Conservation (phyloP, 2,797 vertebrate species). For the Microctenopoma lineatum region DNA sequence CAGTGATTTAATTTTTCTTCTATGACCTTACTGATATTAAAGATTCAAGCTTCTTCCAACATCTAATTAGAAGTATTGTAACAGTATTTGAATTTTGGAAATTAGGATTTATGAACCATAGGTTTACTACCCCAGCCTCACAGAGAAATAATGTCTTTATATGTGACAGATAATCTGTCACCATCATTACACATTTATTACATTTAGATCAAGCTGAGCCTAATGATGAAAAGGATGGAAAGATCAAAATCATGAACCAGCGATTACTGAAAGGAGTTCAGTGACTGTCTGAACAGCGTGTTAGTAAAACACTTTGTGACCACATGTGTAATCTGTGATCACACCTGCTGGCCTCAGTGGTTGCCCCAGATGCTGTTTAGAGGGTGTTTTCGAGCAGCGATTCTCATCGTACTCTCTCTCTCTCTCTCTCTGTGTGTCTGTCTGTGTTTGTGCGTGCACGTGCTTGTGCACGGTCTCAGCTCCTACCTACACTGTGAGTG, state of each 20-base stretch:
- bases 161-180: constrained; percentile 40
- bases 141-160: constrained; percentile 39
- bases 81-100: constrained; percentile 25
- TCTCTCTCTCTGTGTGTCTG: constrained; percentile 4
- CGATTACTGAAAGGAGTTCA: constrained; percentile 15
- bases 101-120: constrained; percentile 37
- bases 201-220: constrained; percentile 24
- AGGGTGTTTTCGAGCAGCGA: constrained; percentile 18
- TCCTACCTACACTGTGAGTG: constrained; percentile 99
- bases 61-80: constrained; percentile 17
- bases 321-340: constrained; percentile 29
- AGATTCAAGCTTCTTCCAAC: constrained; percentile 9
- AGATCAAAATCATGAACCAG: constrained; percentile 10
- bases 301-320: constrained; percentile 4
- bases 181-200: constrained; percentile 8
- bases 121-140: constrained; percentile 22
- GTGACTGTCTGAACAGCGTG: neutral
- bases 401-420: constrained; percentile 17
- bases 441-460: constrained; percentile 20
- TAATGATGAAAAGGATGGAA: constrained; percentile 19
- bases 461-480: constrained; percentile 72
- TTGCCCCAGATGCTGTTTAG: constrained; percentile 26
- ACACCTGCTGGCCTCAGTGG: constrained; percentile 18
- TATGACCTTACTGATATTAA: constrained; percentile 13
- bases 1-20: constrained; percentile 30